A percentile compares a stretch with the other conserved stretches of the same genome.
Evolutionary conservation across 64 coral and sea anemone species (phyloP).

Genomic region (Pocillopora damicornis): DNA sequence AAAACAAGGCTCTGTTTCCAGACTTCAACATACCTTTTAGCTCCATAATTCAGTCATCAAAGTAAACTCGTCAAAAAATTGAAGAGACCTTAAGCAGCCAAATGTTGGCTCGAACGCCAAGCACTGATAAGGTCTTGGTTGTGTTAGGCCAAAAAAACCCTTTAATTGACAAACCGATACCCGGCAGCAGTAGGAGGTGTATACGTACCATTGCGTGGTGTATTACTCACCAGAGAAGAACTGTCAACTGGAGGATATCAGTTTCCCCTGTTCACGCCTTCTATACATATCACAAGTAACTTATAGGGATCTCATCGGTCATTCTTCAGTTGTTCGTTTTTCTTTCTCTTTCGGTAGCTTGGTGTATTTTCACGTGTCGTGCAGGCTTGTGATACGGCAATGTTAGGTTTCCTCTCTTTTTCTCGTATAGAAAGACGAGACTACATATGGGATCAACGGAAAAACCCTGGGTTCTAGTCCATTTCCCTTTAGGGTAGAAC

Average conservation of each 20-base stretch:
- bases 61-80: background rate
- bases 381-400: no score
- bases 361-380: no score
- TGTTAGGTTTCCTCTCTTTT: no score
- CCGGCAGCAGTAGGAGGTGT: background rate
- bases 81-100: background rate
- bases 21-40: background rate
- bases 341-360: no score
- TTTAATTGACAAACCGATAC: background rate
- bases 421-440: no score
- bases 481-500: background rate
- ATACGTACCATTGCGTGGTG: background rate
- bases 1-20: background rate
- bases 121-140: background rate
- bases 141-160: background rate
- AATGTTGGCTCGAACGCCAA: background rate
- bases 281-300: no score
- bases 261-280: no score
- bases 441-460: no score
- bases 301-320: no score
- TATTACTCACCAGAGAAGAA: background rate
- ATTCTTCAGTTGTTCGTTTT: no score
- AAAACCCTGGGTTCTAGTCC: background rate
- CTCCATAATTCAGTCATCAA: background rate
- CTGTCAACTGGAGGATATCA: no score